phyloP scores from a whole-genome alignment of 30 jellyfish, hydroid and myxozoan species.

The Aurelia sp. region DNA sequence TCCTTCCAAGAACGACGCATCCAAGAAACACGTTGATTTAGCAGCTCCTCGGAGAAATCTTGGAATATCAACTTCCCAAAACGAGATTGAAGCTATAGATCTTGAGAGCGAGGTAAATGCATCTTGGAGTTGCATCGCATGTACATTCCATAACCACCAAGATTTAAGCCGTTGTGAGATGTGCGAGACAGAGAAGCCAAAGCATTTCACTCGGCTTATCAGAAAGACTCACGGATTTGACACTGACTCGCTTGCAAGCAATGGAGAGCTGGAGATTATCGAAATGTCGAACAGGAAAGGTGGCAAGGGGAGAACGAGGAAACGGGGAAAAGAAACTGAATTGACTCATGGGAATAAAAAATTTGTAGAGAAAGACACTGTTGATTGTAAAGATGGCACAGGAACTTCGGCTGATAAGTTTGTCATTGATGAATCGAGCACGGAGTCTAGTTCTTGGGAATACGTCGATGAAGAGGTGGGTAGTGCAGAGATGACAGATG shows the following conservation, averaged over 20 bases:
- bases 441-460: neutral
- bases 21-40: no score
- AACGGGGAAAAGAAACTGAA: neutral
- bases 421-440: neutral
- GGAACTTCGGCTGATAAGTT: neutral
- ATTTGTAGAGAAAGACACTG: no score
- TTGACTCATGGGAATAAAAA: neutral
- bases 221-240: neutral
- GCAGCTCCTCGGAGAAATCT: no score
- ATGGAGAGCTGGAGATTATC: no score
- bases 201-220: neutral
- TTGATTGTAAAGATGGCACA: neutral
- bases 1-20: no score
- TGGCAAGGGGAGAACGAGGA: neutral
- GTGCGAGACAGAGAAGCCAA: slow-evolving; percentile 61
- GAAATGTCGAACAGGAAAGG: neutral
- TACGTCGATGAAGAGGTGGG: neutral
- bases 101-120: neutral
- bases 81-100: no score
- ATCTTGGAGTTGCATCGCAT: slow-evolving; percentile 65
- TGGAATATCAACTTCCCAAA: no score
- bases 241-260: neutral
- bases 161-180: slow-evolving; percentile 58
- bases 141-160: slow-evolving; percentile 72
- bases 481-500: neutral